A percentile compares a stretch with the other conserved stretches of the same genome.
phyloP scores from a whole-genome alignment of 37 sponge, comb jelly and placozoan species.

The Agelas oroides region DNA sequence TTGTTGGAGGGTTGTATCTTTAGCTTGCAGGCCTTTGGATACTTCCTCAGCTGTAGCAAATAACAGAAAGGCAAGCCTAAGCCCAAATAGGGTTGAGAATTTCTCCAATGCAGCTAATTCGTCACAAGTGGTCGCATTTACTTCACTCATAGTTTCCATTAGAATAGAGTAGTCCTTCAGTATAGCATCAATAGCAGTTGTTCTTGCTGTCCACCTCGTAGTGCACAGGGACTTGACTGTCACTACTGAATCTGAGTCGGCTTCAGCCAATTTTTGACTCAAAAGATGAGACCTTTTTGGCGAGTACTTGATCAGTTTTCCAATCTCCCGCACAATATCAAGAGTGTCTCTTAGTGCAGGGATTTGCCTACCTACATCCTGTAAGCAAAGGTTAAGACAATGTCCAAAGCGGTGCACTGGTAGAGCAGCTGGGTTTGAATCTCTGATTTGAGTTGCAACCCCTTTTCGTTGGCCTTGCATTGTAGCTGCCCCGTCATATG shows the following conservation, averaged over 20 bases:
- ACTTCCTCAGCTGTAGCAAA: constrained; percentile 42
- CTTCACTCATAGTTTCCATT: constrained; percentile 57
- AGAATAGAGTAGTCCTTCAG: constrained; percentile 56
- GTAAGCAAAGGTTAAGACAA: constrained; percentile 63
- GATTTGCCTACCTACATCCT: constrained; percentile 58
- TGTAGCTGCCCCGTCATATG: constrained; percentile 58
- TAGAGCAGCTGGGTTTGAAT: constrained; percentile 49
- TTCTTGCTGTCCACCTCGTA: constrained; percentile 77
- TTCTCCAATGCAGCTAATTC: constrained; percentile 55
- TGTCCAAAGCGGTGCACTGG: constrained; percentile 72
- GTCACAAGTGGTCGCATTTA: constrained; percentile 42
- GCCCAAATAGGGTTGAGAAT: constrained; percentile 52
- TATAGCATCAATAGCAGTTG: too few species aligned
- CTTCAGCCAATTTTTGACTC: constrained; percentile 18
- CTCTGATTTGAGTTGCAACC: constrained; percentile 53
- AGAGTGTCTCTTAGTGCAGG: constrained; percentile 39
- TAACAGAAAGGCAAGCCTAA: constrained; percentile 27
- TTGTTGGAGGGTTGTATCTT: constrained; percentile 52
- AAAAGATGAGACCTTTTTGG: constrained; percentile 65
- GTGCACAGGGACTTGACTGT: constrained; percentile 60
- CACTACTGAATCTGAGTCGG: constrained; percentile 16
- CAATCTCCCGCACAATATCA: constrained; percentile 41
- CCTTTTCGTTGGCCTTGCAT: too few species aligned
- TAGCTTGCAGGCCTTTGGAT: constrained; percentile 42
- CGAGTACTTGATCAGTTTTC: too few species aligned